Evolutionary conservation across 2,888 invertebrate genomes (phyloP), one percentile per base, ranked within the genome.

Genomic region (Troglohyphantes excavatus): DNA sequence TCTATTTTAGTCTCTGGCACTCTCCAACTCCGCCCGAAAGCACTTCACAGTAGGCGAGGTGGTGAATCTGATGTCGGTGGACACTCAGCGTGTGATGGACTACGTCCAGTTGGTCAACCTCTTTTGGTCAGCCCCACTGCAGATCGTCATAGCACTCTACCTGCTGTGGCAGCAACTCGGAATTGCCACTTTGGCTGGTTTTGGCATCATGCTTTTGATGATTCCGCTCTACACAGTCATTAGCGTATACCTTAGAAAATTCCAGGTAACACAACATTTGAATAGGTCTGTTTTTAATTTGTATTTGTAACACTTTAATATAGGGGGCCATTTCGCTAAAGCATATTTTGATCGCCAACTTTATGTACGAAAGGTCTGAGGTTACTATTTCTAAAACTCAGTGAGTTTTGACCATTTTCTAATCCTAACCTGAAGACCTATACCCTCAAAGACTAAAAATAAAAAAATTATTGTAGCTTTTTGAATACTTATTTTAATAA

Each of bases 21-120:
- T 95, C 75, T 94, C 94, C 17, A 94, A 93, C 88, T 91, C 93
- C 2, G 93, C 94, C 0, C 92, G 94, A 27, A 93, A 93, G 39
- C 92, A 93, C 7, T 94, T 94, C 33, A 94, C 94, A 1, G 93
- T 94, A 1, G 95, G 95, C 0, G 94, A 95, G 92, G 94, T 95
- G 67, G 94, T 94, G 1, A 95, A 95, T 92, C 92, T 95, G 89
- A 95, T 95, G 93, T 93, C 94, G 6, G 94, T 94, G 73, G 94
- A 94, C 91, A 93, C 93, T n/a, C 94, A 94, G 53, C 92, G 93
- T 65, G 87, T 93, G 13, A 93, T 93, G 90, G 94, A 94, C 85
- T 93, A 93, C 91, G 92, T 93, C 61, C 92, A 92, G 3, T 93
- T 93, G 85, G 92, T 93, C 17, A 93, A 93, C 92, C 78, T 93